Conservation (phyloP, 2,888 invertebrate genomes). For the Meandrusa payeni region DNA sequence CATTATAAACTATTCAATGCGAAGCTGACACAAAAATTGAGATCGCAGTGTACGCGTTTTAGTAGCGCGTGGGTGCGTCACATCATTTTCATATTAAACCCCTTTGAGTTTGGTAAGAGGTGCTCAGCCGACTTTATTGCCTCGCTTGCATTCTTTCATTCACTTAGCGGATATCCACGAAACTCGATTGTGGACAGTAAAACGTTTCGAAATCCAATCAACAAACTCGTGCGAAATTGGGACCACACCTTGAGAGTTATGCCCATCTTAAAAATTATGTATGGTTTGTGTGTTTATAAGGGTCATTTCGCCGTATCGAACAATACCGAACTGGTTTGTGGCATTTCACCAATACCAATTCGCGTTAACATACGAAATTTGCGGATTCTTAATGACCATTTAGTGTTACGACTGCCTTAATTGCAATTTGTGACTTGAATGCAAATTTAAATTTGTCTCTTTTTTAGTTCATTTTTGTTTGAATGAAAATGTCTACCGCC, state of each 20-base stretch:
- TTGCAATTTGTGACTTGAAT: conserved; percentile 21
- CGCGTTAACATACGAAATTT: conserved; percentile 27
- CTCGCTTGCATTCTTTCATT: conserved; percentile 44
- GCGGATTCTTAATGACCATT: conserved; percentile 18
- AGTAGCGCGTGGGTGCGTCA: conserved; percentile 49
- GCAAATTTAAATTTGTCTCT: conserved; percentile 7
- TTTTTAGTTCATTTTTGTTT: background rate
- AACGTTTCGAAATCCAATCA: conserved; percentile 48
- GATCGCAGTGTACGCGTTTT: conserved; percentile 36
- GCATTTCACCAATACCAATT: conserved; percentile 16
- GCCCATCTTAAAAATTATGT: conserved; percentile 19
- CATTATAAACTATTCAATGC: conserved; percentile 16
- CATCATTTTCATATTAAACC: conserved; percentile 54
- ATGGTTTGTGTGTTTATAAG: conserved; percentile 3
- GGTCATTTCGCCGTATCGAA: background rate
- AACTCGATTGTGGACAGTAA: conserved; percentile 47
- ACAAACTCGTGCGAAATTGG: conserved; percentile 53
- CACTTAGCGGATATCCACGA: conserved; percentile 66
- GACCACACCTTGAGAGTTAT: conserved; percentile 52
- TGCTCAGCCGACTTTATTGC: conserved; percentile 49
- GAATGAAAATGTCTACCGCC: no score
- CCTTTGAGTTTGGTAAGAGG: conserved; percentile 46
- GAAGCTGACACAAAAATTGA: conserved; percentile 37
- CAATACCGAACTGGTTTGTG: conserved; percentile 11
- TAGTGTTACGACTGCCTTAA: conserved; percentile 18